A percentile compares a stretch with the other conserved stretches of the same genome.
Evolutionary conservation across 2,113 vertebrate genomes (phyloP).

Genomic region (Mus pahari): DNA sequence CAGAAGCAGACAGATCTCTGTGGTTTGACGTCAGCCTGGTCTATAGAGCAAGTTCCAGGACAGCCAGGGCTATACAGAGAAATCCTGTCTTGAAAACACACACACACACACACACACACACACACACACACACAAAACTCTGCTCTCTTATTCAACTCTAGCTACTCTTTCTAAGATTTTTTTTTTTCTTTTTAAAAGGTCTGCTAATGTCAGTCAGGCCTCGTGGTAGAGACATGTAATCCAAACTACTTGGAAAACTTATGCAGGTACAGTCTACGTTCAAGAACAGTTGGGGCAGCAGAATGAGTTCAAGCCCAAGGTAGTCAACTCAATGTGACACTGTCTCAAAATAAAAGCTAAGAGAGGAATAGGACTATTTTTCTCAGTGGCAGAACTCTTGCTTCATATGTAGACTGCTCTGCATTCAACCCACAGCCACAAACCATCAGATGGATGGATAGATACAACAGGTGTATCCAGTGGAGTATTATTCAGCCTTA

Average conservation of each 20-base stretch:
- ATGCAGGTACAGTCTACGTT: neutral
- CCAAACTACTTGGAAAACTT: neutral
- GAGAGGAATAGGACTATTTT: neutral
- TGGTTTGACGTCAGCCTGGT: neutral
- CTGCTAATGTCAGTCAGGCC: neutral
- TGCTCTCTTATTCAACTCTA: neutral
- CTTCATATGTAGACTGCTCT: neutral
- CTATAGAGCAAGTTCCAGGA: neutral
- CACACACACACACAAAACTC: neutral
- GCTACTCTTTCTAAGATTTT: neutral
- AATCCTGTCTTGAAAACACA: neutral
- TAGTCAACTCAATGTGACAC: neutral
- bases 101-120: neutral
- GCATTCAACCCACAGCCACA: neutral
- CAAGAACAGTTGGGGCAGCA: neutral
- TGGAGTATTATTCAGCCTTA: neutral
- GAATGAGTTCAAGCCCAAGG: neutral
- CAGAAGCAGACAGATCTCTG: neutral
- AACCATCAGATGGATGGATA: neutral
- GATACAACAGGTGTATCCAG: neutral
- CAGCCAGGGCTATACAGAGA: neutral
- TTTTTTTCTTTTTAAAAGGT: neutral
- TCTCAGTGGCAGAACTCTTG: neutral
- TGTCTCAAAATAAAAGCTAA: neutral
- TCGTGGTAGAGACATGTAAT: neutral